Evolutionary conservation across 2,113 vertebrate genomes (phyloP).

Genomic region (Lota lota): DNA sequence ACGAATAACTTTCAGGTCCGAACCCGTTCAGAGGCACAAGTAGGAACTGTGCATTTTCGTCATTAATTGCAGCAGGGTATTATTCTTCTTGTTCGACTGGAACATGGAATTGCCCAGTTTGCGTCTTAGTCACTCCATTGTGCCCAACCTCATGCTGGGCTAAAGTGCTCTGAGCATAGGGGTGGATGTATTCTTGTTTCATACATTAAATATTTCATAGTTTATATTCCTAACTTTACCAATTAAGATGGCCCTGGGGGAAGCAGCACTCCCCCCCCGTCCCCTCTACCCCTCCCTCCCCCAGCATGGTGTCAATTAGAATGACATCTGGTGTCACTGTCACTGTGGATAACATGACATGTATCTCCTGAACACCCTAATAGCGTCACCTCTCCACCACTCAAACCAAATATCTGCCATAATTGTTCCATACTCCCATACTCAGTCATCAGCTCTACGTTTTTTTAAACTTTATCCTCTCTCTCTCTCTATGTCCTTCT

Average conservation of each 20-base stretch:
- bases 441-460: constrained; percentile 40
- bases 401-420: constrained; percentile 53
- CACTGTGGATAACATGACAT: constrained; percentile 53
- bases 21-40: not conserved
- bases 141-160: constrained; percentile 25
- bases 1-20: no score
- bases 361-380: constrained; percentile 57
- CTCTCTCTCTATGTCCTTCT: not conserved
- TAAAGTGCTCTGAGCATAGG: constrained; percentile 37
- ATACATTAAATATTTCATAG: constrained; percentile 64
- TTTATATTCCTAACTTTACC: constrained; percentile 64
- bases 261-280: constrained; percentile 23
- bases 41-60: constrained; percentile 16
- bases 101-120: constrained; percentile 45
- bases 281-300: constrained; percentile 30
- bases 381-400: constrained; percentile 47
- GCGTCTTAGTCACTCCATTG: constrained; percentile 35
- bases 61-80: constrained; percentile 37
- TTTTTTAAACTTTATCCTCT: constrained; percentile 38
- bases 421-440: constrained; percentile 46
- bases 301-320: constrained; percentile 63
- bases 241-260: constrained; percentile 57
- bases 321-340: constrained; percentile 64
- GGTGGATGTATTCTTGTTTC: constrained; percentile 54
- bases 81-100: constrained; percentile 22